Evolutionary conservation across 2,797 vertebrate genomes (phyloP).

Genomic region (Notamacropus eugenii): DNA sequence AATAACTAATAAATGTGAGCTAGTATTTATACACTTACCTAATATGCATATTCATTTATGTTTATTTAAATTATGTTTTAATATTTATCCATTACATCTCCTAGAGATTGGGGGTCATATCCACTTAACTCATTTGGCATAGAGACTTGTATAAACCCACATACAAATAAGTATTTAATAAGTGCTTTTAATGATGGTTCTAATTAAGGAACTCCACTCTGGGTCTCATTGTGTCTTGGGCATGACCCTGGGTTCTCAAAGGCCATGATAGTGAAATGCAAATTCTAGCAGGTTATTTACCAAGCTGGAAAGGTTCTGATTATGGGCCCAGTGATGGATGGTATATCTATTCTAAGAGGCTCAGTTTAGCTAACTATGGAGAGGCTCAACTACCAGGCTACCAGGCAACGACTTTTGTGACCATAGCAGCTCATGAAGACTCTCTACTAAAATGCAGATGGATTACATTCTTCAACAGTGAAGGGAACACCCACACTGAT

Average conservation of each 20-base stretch:
- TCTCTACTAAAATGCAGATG: not conserved
- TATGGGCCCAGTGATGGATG: not conserved
- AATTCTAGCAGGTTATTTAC: not conserved
- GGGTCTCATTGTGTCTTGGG: not conserved
- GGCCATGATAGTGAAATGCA: not conserved
- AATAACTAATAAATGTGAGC: not conserved
- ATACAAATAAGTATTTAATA: constrained; percentile 33
- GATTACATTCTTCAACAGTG: not conserved
- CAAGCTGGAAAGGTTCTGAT: not conserved
- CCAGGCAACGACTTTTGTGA: not conserved
- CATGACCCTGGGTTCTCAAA: not conserved
- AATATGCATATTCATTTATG: constrained; percentile 63
- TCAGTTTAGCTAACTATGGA: not conserved
- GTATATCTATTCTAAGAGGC: not conserved
- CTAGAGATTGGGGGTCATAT: constrained; percentile 51
- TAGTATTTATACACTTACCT: constrained; percentile 55
- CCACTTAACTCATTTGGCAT: constrained; percentile 28
- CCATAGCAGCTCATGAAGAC: not conserved
- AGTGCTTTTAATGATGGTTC: constrained; percentile 57
- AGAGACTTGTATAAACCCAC: not conserved
- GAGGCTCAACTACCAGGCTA: not conserved
- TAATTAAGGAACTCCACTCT: constrained; percentile 19
- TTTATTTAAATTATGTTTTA: constrained; percentile 61
- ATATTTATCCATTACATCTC: constrained; percentile 58
- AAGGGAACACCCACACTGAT: not conserved